Base-by-base conservation (phyloP, 2,888 invertebrate genomes). In the Lepidocyrtinus sp. region DNA sequence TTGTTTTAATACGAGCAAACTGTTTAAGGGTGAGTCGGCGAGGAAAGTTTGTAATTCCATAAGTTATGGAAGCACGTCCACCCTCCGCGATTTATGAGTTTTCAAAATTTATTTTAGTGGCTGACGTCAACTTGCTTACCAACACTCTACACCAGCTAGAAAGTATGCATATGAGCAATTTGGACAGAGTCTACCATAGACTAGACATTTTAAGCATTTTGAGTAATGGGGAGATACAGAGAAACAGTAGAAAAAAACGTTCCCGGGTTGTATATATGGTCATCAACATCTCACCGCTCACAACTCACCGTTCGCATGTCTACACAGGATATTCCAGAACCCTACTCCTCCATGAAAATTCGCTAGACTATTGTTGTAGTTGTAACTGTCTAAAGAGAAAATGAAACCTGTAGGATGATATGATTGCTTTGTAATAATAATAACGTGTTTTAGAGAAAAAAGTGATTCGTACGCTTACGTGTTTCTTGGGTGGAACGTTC, bases 91-190 rank as follows among this genome's bases (percentile, higher is more conserved):
- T 82, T 82, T 82, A 82, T 82, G 82, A 75, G 82, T 82, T 82
- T 82, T 78, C 82, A 82, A 82, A 82, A 82, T 82, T 82, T 82
- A 82, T 82, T 82, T 82, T 81, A 81, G 50, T 76, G 61, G 76
- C 81, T 81, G 81, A 81, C 81, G 81, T 81, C 81, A 81, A 81
- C 72, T 72, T 65, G 75, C 71, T 75, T 63, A 24, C 75, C 46
- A 81, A 73, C 78, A 78, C 78, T 50, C 73, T 46, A 68, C 62
- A 55, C 9, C 36, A 36, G 36, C 5, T 36, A 36, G 36, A 36
- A n/a, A 9, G n/a, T 55, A 55, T 55, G 55, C 17, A 55, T 55
- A 55, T 55, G 55, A 55, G 55, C 55, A 55, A 55, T 55, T n/a
- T 55, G 55, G 17, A n/a, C n/a, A n/a, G n/a, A n/a, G n/a, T n/a